These are phyloP conservation scores for Actenoides lindsayi DNA, from an alignment of 2,113 vertebrate species.

Conservation along the genomic window DNA sequence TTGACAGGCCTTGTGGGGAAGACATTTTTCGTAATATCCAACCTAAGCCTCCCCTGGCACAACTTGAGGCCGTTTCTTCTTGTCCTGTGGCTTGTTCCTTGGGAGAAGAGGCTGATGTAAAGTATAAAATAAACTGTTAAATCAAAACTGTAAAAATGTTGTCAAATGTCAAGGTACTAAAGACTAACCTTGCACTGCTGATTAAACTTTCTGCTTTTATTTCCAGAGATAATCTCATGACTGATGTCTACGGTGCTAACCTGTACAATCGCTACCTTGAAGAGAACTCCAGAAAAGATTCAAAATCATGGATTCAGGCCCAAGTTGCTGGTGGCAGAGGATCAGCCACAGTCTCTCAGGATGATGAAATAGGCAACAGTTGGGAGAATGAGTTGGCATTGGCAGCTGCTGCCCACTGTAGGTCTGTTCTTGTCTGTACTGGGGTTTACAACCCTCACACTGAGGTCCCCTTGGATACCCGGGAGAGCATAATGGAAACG, in stretches of 20 bases:
- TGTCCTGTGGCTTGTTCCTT: neutral
- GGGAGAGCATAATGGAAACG: conserved; percentile 36
- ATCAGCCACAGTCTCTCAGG: conserved; percentile 62
- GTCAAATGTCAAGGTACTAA: no score
- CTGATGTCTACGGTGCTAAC: conserved; percentile 90
- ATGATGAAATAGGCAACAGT: conserved; percentile 45
- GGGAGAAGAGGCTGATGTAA: neutral
- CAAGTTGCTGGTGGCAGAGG: conserved; percentile 4
- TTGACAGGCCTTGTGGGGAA: neutral
- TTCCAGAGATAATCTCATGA: conserved; percentile 88
- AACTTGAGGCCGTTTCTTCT: neutral
- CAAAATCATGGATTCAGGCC: conserved; percentile 59
- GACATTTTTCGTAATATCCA: neutral
- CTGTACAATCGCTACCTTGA: conserved; percentile 87
- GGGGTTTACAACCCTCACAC: conserved; percentile 82
- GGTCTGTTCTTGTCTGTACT: conserved; percentile 88
- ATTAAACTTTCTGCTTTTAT: neutral
- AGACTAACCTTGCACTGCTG: neutral
- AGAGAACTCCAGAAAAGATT: conserved; percentile 35
- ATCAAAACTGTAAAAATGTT: rapidly evolving
- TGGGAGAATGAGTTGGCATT: conserved; percentile 78
- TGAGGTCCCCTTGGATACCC: conserved; percentile 23
- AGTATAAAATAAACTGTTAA: rapidly evolving
- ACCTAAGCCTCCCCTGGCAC: neutral
- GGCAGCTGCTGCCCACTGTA: conserved; percentile 77